Evolutionary conservation across 2,888 invertebrate genomes (phyloP).

Genomic region (Tetropium fuscum): DNA sequence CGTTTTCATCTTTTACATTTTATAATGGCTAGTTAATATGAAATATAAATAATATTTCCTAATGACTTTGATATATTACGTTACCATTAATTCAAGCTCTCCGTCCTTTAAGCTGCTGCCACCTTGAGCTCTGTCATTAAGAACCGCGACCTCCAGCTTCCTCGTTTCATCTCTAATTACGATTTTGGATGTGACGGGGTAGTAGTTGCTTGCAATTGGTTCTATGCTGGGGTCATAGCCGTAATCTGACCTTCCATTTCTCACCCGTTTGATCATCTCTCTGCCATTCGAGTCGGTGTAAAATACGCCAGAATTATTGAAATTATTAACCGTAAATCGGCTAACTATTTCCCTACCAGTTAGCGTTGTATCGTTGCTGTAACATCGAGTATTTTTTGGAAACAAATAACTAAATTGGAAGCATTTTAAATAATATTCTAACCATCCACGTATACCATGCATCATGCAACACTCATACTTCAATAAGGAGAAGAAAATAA

Average conservation of each 20-base stretch:
- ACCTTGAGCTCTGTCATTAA: conserved; percentile 73
- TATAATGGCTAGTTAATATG: no score
- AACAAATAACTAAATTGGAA: no score
- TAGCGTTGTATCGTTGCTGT: no score
- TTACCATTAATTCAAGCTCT: conserved; percentile 78
- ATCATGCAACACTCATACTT: no score
- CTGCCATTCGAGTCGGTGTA: conserved; percentile 85
- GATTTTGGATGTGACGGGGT: conserved; percentile 78
- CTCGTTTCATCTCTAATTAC: conserved; percentile 66
- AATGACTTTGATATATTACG: no score
- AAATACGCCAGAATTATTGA: conserved; percentile 64
- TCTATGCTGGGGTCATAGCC: conserved; percentile 60
- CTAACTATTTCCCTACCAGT: conserved; percentile 80
- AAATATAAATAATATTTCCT: no score
- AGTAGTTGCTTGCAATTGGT: conserved; percentile 77
- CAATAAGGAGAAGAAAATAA: no score
- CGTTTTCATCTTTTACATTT: no score
- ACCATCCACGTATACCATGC: no score
- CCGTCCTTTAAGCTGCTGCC: conserved; percentile 70
- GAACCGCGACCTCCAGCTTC: conserved; percentile 68
- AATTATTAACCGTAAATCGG: conserved; percentile 66
- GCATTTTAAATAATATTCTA: no score
- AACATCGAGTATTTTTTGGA: no score
- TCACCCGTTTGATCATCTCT: conserved; percentile 74
- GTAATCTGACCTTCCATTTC: conserved; percentile 68